Base-by-base conservation (phyloP, 2,113 vertebrate species). In the Prionailurus bengalensis region DNA sequence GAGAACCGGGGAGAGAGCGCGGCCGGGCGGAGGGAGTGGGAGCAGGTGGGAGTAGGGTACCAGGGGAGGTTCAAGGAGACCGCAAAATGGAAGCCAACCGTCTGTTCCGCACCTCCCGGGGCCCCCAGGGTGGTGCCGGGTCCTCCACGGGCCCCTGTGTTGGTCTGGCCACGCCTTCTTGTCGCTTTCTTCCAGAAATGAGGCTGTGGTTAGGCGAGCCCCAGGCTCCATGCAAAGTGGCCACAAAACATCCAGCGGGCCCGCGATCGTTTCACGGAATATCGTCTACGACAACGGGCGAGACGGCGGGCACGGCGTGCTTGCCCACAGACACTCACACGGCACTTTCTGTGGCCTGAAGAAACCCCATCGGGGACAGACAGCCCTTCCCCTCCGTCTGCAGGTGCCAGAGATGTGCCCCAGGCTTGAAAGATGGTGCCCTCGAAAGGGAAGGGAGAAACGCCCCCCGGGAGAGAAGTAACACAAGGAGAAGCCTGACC, bases 391-490 rank as follows among this genome's bases (percentile, higher is more conserved):
- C 13, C 71, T 42, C 4, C 2, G 27, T 42, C 19, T 48, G 12
- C n/a, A 1, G 71, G 63, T 1, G 0, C 63, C 14, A 45, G 19
- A 65, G 23, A 29, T 63, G 61, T 63, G 61, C 25, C 74, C 58
- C 0, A 14, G 93, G 91, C 83, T 61, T 1, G 14, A 29, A 27
- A 96, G 83, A 82, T 0, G 66, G 94, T 94, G 96, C 81, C 91
- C 95, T 96, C 98, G 97, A 98, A 97, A 98, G 93, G 93, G 93
- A 94, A 97, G 39, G 93, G 42, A 96, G 94, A 92, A 55, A 7
- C 71, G 53, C 36, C 58, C 1, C 14, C 21, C 66, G 0, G 9
- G 82, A 70, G 66, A 53, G 23, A 79, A n/a, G 29, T 4, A 21
- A 70, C 71, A 85, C 83, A 55, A 61, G 73, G 68, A 48, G 84